Base-by-base conservation (phyloP, 30 jellyfish, hydroid and myxozoan species). In the Haliclystus octoradiatus region DNA sequence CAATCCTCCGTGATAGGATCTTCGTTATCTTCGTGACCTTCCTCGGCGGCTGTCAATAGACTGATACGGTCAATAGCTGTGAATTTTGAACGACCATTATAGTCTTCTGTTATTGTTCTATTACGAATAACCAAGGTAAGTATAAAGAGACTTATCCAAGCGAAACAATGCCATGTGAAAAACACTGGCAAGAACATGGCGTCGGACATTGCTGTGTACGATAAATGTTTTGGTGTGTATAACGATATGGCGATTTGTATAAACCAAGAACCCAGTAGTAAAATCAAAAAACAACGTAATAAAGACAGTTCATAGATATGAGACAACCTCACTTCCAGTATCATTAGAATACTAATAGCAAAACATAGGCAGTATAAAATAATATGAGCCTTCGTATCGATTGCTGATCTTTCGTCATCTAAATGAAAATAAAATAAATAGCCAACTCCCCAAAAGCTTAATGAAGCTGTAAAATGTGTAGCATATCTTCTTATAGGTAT, bases 221-320 rank as follows among this genome's bases (percentile, higher is more conserved):
- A 70, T 84, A 83, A 79, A 14, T 49, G 75, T 1, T 65, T 50
- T 5, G 83, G 93, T 0, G 82, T 81, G 32, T 79, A 73, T 31
- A 79, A 49, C 84, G 70, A 64, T 63, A 70, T 69, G 2, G 93
- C 68, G 65, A 79, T 65, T 32, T 79, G 93, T 19, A 34, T 69
- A 70, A 79, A 79, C 93, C 93, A 79, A 4, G 79, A 49, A 47
- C 93, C 93, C 63, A 66, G 93, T 26, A 79, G 25, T 23, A 79
- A 24, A 26, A 63, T 76, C 28, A 73, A 71, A 25, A 62, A 79
- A 66, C 84, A 71, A 29, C 93, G 83, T 22, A 64, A 65, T 1
- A 79, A 75, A 3, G 82, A 76, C 25, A 79, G 69, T 35, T 53
- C 22, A 7, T 68, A 73, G 53, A 79, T 51, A 3, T 49, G 51